Evolutionary conservation across 2,888 invertebrate genomes (phyloP).

Genomic region (Cepaea hortensis): DNA sequence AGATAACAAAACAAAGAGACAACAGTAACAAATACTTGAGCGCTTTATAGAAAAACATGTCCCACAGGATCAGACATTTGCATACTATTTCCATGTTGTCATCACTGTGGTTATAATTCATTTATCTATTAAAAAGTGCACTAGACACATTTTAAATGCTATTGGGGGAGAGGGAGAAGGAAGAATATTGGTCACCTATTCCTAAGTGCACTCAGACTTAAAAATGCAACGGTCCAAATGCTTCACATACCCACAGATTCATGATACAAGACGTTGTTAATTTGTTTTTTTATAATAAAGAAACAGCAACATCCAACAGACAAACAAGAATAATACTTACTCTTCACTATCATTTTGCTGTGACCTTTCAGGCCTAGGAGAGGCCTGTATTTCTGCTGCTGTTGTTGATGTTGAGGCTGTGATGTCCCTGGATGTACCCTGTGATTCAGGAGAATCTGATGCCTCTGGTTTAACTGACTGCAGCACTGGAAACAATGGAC

Average conservation of each 20-base stretch:
- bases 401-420: not conserved
- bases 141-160: not conserved
- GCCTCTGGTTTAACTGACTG: conserved; percentile 50
- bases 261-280: no score
- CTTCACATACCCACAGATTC: no score
- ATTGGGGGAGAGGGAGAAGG: not conserved
- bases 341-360: conserved; percentile 49
- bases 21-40: no score
- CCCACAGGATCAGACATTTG: no score
- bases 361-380: conserved; percentile 22
- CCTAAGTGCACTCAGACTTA: not conserved
- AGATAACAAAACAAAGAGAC: no score
- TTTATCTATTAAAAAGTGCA: not conserved
- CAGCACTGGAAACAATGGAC: conserved; percentile 74
- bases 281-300: no score
- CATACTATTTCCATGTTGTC: no score
- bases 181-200: not conserved
- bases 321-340: not conserved
- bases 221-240: not conserved
- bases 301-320: no score
- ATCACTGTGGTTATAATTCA: no score
- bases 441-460: conserved; percentile 18
- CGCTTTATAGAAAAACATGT: no score
- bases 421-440: not conserved
- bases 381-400: not conserved